phyloP scores from a whole-genome alignment of 1,140 invertebrate genomes.

The Sinonovacula constricta region DNA sequence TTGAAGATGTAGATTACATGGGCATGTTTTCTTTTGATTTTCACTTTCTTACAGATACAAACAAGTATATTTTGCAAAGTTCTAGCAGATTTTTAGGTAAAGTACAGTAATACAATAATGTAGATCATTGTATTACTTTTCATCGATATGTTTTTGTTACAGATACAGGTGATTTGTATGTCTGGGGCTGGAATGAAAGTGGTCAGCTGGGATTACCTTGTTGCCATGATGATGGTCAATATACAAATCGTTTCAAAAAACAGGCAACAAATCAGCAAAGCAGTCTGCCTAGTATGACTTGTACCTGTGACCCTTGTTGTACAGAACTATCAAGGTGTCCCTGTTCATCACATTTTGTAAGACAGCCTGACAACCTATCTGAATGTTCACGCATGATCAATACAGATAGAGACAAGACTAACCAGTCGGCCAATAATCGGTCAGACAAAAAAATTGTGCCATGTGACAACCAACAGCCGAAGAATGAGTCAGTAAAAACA shows the following conservation, averaged over 20 bases:
- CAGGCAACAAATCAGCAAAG: not conserved
- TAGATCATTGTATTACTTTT: not conserved
- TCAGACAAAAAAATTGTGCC: not conserved
- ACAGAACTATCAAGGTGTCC: not conserved
- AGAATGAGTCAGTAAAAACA: too few relatives aligned
- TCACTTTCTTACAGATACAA: too few relatives aligned
- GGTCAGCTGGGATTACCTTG: conserved; percentile 87
- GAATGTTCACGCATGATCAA: not conserved
- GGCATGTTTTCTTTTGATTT: too few relatives aligned
- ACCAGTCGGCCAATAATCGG: not conserved
- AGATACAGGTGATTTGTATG: conserved; percentile 83
- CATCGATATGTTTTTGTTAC: conserved; percentile 22
- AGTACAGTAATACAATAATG: too few relatives aligned
- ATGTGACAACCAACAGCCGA: not conserved
- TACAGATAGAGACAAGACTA: not conserved
- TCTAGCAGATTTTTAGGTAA: too few relatives aligned
- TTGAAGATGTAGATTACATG: too few relatives aligned
- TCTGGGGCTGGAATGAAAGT: conserved; percentile 92
- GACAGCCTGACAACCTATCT: not conserved
- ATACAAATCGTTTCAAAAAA: conserved; percentile 7
- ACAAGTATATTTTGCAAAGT: too few relatives aligned
- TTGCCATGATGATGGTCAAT: conserved; percentile 12
- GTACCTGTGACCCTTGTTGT: not conserved
- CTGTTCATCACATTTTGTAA: not conserved
- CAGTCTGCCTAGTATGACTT: not conserved